Evolutionary conservation across 2,888 invertebrate species (phyloP), one percentile per base, ranked within the genome.

Genomic region (Caenorhabditis wallacei): DNA sequence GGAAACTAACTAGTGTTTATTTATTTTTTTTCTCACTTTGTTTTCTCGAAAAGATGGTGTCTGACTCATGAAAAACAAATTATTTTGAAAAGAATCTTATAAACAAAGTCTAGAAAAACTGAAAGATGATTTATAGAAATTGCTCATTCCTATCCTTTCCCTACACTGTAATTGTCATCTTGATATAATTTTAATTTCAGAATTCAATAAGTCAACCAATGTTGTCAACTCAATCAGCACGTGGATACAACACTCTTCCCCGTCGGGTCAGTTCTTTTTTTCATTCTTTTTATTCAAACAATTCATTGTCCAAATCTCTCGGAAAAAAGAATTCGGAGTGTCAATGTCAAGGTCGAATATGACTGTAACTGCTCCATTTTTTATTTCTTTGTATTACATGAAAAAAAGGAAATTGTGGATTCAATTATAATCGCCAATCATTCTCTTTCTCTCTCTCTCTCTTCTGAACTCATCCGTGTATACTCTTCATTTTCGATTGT

Each of bases 121-220:
- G 40, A 13, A 40, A 11, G 11, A 13, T 40, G 30, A 5, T 30
- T 30, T 8, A 30, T 8, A 30, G 30, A 40, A 40, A 40, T 40
- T 40, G 10, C 11, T 40, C 16, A 13, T 40, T 40, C 35, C 10
- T 40, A 40, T 30, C 30, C 4, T 30, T 30, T 5, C n/a, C n/a
- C n/a, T n/a, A n/a, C n/a, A n/a, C n/a, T n/a, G n/a, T n/a, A n/a
- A n/a, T n/a, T n/a, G n/a, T n/a, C n/a, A n/a, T n/a, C n/a, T n/a
- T n/a, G n/a, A n/a, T n/a, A n/a, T n/a, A n/a, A n/a, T 8, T 30
- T 30, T 30, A 3, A 18, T 72, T 82, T 35, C 83, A 83, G 83
- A 83, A 70, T 26, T 83, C 83, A n/a, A 83, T 80, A 2, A 83
- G 83, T 57, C 83, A 83, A 56, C 83, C 83, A 35, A 83, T 83